These are phyloP conservation scores for Agonopterix alstromeriana DNA, from an alignment of 2,888 invertebrate genomes.

Conservation along the genomic window DNA sequence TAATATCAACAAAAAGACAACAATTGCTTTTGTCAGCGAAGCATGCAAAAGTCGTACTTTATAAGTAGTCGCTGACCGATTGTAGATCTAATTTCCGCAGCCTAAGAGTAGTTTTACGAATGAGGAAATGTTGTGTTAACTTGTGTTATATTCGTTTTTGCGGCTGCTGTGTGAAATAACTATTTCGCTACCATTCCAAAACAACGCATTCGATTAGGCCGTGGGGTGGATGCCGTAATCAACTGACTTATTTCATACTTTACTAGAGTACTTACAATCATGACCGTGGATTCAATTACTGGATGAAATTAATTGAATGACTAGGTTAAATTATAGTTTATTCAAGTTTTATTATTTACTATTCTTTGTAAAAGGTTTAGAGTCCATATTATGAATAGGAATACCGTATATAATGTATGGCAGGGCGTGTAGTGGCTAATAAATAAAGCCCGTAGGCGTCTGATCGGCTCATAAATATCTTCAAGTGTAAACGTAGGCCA, in stretches of 20 bases:
- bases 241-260: slow-evolving; percentile 20
- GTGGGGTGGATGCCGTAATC: slow-evolving; percentile 49
- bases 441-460: slow-evolving; percentile 45
- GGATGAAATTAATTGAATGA: neutral
- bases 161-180: slow-evolving; percentile 42
- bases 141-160: slow-evolving; percentile 32
- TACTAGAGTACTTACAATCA: too few species aligned
- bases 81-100: slow-evolving; percentile 30
- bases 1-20: slow-evolving; percentile 70
- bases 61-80: slow-evolving; percentile 14
- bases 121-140: slow-evolving; percentile 19
- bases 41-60: slow-evolving; percentile 35
- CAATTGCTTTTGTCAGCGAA: slow-evolving; percentile 41
- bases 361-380: neutral
- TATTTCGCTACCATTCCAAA: slow-evolving; percentile 59
- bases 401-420: neutral
- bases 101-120: slow-evolving; percentile 30
- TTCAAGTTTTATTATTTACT: neutral
- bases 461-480: slow-evolving; percentile 45
- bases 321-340: too few species aligned
- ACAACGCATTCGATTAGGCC: slow-evolving; percentile 46
- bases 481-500: slow-evolving; percentile 40
- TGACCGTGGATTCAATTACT: neutral
- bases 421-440: slow-evolving; percentile 21
- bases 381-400: neutral